Percentiles rank a stretch among this genome's conserved stretches.
Conservation (phyloP, 2,888 invertebrate species). For the Neuroscelio doddi region DNA sequence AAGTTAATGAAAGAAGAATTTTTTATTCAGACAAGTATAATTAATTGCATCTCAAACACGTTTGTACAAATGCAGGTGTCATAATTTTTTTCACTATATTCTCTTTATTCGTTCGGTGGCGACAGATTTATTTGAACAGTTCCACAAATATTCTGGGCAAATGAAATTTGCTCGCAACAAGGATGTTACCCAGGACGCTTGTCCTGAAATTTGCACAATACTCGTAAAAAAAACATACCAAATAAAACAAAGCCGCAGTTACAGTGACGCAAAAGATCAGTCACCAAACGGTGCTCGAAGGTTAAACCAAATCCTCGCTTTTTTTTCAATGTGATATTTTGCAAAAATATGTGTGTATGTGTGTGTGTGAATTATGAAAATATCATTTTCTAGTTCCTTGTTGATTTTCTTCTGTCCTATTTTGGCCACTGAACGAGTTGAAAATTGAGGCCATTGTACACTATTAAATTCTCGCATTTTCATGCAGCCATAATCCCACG, state of each 20-base stretch:
- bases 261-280: slow-evolving; percentile 18
- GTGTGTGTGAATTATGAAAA: too few relatives aligned
- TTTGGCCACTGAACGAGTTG: too few relatives aligned
- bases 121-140: slow-evolving; percentile 38
- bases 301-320: too few relatives aligned
- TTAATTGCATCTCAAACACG: too few relatives aligned
- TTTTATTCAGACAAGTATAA: too few relatives aligned
- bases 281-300: too few relatives aligned
- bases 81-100: slow-evolving; percentile 4
- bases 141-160: slow-evolving; percentile 37
- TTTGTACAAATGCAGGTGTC: too few relatives aligned
- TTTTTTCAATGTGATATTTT: too few relatives aligned
- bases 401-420: too few relatives aligned
- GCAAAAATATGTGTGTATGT: too few relatives aligned
- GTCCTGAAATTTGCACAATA: slow-evolving; percentile 8
- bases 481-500: slow-evolving; percentile 1
- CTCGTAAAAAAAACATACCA: slow-evolving; percentile 12
- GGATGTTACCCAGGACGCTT: neutral
- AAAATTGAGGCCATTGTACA: too few relatives aligned
- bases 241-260: slow-evolving; percentile 30
- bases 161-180: slow-evolving; percentile 24
- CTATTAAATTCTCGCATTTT: slow-evolving; percentile 6
- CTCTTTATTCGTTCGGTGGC: slow-evolving; percentile 24
- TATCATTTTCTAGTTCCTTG: too few relatives aligned
- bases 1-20: slow-evolving; percentile 16